These are phyloP conservation scores for Poeciliopsis paucimaculata DNA, from an alignment of 2,797 vertebrate species.

Conservation along the genomic window DNA sequence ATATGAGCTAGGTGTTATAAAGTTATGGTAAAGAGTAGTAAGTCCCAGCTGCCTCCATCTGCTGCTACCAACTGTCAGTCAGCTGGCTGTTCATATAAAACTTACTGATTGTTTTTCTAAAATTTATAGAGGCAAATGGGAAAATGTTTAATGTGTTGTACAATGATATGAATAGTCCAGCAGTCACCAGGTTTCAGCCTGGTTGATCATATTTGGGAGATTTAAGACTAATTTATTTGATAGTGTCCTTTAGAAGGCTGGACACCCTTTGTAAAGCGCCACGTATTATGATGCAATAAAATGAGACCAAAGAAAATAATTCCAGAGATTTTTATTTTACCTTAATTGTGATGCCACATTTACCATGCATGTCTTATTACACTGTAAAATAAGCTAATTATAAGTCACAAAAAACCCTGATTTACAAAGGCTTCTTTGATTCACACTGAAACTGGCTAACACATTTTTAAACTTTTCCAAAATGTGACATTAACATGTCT, in stretches of 20 bases:
- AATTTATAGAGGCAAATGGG: not conserved
- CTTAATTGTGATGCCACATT: not conserved
- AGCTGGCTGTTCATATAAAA: not conserved
- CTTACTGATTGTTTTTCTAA: not conserved
- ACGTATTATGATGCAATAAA: not conserved
- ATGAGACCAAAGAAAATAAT: not conserved
- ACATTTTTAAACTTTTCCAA: not conserved
- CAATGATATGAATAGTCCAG: not conserved
- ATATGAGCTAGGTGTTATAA: not conserved
- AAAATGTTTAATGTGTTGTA: not conserved
- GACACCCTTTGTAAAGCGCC: not conserved
- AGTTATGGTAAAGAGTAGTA: not conserved
- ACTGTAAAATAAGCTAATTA: not conserved
- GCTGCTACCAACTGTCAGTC: not conserved
- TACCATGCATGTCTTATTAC: not conserved
- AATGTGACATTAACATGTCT: not conserved
- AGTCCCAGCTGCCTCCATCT: not conserved
- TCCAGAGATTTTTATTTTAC: not conserved
- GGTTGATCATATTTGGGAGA: not conserved
- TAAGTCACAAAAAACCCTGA: not conserved
- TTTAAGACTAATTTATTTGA: not conserved
- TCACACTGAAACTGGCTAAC: not conserved
- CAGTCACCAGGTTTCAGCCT: not conserved
- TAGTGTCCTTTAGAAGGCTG: not conserved
- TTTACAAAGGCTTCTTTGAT: not conserved